Percentiles rank a stretch among this genome's conserved stretches.
Evolutionary conservation across 2,888 invertebrate genomes (phyloP).

Genomic region (Podotricha telesiphe): DNA sequence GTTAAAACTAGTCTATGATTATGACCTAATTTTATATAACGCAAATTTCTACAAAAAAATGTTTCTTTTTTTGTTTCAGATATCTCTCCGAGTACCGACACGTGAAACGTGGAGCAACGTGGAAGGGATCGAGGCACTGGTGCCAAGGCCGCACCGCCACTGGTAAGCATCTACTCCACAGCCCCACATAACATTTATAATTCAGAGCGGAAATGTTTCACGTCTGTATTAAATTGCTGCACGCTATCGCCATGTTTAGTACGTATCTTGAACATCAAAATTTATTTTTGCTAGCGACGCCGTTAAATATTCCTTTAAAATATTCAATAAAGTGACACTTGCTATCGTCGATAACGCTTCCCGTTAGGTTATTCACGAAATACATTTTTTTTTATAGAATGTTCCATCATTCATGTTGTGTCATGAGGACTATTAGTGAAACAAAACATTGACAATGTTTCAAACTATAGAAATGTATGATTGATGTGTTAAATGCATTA

Average conservation of each 20-base stretch:
- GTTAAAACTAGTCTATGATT: no score
- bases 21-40: no score
- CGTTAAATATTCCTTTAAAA: not conserved
- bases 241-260: slow-evolving; percentile 1
- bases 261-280: slow-evolving; percentile 1
- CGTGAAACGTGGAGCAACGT: slow-evolving; percentile 97
- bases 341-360: not conserved
- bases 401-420: slow-evolving; percentile 7
- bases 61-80: slow-evolving; percentile 61
- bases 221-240: slow-evolving; percentile 28
- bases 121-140: slow-evolving; percentile 92
- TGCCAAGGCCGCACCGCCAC: slow-evolving; percentile 90
- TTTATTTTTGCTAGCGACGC: not conserved
- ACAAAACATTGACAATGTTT: slow-evolving; percentile 15
- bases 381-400: not conserved
- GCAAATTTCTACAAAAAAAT: not conserved
- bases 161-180: slow-evolving; percentile 53
- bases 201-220: slow-evolving; percentile 28
- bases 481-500: slow-evolving; percentile 13
- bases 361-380: not conserved
- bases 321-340: not conserved
- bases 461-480: slow-evolving; percentile 11
- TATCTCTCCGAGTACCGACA: slow-evolving; percentile 98
- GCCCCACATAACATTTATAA: slow-evolving; percentile 26
- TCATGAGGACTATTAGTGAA: slow-evolving; percentile 7